phyloP scores from a whole-genome alignment of 2,113 vertebrate species.

The Lagenorhynchus albirostris region DNA sequence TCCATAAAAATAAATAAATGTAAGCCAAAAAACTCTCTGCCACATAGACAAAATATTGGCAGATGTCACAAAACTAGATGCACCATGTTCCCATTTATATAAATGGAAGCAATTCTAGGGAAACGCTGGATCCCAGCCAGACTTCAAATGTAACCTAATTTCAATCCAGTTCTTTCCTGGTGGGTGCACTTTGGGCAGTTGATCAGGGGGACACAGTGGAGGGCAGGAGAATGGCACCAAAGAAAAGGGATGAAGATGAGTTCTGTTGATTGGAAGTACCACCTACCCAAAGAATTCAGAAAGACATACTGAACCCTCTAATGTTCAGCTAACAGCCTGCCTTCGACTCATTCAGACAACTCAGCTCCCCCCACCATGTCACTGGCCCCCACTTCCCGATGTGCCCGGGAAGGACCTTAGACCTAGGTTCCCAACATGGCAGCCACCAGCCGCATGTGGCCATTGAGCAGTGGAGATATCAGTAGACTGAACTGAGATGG shows the following conservation, averaged over 20 bases:
- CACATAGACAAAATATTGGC: background rate
- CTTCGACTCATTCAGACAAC: background rate
- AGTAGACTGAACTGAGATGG: background rate
- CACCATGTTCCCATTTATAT: background rate
- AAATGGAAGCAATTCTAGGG: background rate
- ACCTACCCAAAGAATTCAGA: background rate
- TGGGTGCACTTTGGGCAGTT: background rate
- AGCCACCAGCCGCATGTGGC: background rate
- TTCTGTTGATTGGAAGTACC: background rate
- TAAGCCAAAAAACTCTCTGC: background rate
- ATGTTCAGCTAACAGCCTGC: background rate
- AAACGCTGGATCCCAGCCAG: background rate
- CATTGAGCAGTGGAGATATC: background rate
- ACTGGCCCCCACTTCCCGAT: accelerated
- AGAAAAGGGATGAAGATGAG: background rate
- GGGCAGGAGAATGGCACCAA: background rate
- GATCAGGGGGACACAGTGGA: background rate
- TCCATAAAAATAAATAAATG: slow-evolving; percentile 5
- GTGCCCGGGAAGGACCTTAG: background rate
- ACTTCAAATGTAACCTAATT: background rate
- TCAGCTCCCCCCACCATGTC: background rate
- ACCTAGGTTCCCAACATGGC: background rate
- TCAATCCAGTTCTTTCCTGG: background rate
- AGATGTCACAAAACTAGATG: slow-evolving; percentile 18
- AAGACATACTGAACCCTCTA: too few relatives aligned